Base-by-base conservation (phyloP, 2,113 vertebrate species). In the Cololabis saira region DNA sequence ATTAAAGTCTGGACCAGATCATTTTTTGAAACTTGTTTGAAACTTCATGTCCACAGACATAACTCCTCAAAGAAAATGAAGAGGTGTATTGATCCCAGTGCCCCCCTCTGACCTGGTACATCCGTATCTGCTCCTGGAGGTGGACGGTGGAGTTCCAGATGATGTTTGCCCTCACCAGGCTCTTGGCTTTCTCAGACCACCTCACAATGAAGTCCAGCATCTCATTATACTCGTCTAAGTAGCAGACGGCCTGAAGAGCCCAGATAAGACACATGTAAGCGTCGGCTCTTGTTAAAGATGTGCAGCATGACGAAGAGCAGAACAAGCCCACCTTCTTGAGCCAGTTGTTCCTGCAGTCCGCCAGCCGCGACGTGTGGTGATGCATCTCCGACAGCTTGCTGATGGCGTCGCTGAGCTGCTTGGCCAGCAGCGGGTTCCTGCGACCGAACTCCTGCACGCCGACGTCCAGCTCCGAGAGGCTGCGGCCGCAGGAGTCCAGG, bases 171-270 rank as follows among this genome's bases (percentile, higher is more conserved):
- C 94, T 93, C n/a, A 93, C 89, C 56, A 98, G 83, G 61, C 92
- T 91, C 78, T 94, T 95, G 43, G 95, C 95, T 91, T 96, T 97
- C 63, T 97, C 95, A 0, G 92, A 93, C 96, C 96, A 98, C 73
- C 94, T 95, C 87, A 94, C 4, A 78, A 96, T 93, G 49, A 94
- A 95, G 64, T 95, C 95, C 64, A 96, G 87, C 93, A 95, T 96
- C 73, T 96, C 96, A 66, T 90, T 94, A 76, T 96, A 98, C 87
- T 98, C 96, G 72, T 97, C 95, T 71, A 98, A 86, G 70, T 97
- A 93, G 41, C 93, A 91, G 58, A 86, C 68, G 19, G 95, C 94
- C 95, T 98, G 58, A 53, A 78, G 60, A 67, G 45, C 6, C 27
- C 15, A 70, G 40, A 74, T 5, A 65, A 51, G 5, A 69, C 24